Percentiles rank a stretch among this genome's conserved stretches.
Conservation (phyloP, 1,140 invertebrate genomes). For the Calosoma granatense region DNA sequence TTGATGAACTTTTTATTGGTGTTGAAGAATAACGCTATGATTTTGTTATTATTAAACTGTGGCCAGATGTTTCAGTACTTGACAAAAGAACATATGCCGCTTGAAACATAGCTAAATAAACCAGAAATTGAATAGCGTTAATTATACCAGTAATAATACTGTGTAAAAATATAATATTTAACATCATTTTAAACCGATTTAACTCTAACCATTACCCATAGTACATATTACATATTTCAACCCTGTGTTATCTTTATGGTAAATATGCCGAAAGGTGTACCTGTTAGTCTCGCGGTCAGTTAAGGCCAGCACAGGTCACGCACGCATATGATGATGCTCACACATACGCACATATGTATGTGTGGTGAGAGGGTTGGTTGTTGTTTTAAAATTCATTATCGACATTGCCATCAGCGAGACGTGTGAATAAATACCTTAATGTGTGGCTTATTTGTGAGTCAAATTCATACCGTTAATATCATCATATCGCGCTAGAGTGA, state of each 20-base stretch:
- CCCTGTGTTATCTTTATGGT: no score
- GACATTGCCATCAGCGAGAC: not conserved
- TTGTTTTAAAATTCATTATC: not conserved
- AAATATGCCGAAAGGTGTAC: no score
- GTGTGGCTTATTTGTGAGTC: not conserved
- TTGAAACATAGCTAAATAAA: no score
- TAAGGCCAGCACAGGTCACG: not conserved
- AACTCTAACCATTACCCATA: no score
- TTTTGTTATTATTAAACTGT: not conserved
- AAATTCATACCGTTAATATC: not conserved
- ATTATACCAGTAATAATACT: no score
- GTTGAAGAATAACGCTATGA: not conserved
- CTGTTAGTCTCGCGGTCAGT: no score
- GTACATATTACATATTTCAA: no score
- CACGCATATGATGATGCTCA: not conserved
- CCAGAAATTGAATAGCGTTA: not conserved
- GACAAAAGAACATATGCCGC: no score
- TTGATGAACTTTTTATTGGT: not conserved
- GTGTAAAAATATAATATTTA: no score
- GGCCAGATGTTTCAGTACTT: not conserved
- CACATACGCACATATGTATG: not conserved
- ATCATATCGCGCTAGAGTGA: not conserved
- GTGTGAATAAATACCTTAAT: not conserved
- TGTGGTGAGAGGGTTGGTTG: no score
- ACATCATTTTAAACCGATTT: no score